These are phyloP conservation scores for Rhagophthalmus giganteus DNA, from an alignment of 2,888 invertebrate genomes.

Conservation along the genomic window DNA sequence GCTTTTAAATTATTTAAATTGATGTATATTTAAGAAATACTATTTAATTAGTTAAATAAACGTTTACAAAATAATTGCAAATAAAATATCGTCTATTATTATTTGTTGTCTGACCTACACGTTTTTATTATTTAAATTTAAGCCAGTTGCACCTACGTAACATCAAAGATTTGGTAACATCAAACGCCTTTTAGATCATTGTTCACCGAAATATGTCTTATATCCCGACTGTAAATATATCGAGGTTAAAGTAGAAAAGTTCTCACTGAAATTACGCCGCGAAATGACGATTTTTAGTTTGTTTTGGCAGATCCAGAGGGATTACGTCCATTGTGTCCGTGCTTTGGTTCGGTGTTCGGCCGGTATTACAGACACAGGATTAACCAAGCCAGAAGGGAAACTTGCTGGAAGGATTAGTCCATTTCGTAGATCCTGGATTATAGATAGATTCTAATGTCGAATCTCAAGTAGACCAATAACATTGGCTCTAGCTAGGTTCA, in stretches of 20 bases:
- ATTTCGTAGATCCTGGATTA: constrained; percentile 51
- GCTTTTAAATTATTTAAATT: too few relatives aligned
- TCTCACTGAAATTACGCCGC: constrained; percentile 47
- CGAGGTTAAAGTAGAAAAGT: constrained; percentile 39
- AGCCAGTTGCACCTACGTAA: too few relatives aligned
- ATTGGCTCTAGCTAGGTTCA: constrained; percentile 9
- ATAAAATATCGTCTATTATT: too few relatives aligned
- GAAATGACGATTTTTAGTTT: constrained; percentile 52
- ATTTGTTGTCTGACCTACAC: too few relatives aligned
- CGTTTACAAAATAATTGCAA: too few relatives aligned
- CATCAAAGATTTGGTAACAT: too few relatives aligned
- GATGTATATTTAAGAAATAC: too few relatives aligned
- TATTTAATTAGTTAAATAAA: too few relatives aligned
- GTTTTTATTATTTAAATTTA: too few relatives aligned
- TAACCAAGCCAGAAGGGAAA: constrained; percentile 51
- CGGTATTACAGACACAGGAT: constrained; percentile 49
- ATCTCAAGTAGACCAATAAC: constrained; percentile 40
- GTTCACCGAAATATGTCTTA: too few relatives aligned
- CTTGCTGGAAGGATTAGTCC: constrained; percentile 52
- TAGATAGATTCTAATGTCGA: constrained; percentile 49
- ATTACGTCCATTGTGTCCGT: constrained; percentile 52
- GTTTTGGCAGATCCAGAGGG: constrained; percentile 49
- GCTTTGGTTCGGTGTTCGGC: constrained; percentile 39
- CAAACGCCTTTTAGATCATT: too few relatives aligned
- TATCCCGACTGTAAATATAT: too few relatives aligned